phyloP scores from a whole-genome alignment of 2,888 invertebrate genomes.

The Linyphia triangularis region DNA sequence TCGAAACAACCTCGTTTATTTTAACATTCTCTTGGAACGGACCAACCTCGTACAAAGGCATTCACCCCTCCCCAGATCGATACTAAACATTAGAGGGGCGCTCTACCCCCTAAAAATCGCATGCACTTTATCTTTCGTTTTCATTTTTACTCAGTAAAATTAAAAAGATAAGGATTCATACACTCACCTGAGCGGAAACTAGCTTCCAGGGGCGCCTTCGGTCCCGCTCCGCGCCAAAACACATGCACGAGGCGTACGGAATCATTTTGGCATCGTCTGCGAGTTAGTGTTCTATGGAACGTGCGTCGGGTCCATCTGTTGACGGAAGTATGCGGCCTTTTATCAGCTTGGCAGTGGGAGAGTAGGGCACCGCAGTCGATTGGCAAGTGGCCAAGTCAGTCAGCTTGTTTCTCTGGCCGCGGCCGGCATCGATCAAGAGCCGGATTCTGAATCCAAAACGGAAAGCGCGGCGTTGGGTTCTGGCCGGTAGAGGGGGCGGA shows the following conservation, averaged over 20 bases:
- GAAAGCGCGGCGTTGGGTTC: neutral
- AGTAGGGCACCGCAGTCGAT: slow-evolving; percentile 57
- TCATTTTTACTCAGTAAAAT: neutral
- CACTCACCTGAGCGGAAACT: slow-evolving; percentile 63
- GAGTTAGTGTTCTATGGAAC: neutral
- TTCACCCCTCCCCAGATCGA: slow-evolving; percentile 37
- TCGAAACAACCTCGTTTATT: neutral
- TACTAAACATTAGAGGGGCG: neutral
- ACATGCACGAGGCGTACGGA: slow-evolving; percentile 76
- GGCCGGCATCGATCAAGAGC: slow-evolving; percentile 19
- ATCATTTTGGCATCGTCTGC: slow-evolving; percentile 69
- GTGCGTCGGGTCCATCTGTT: slow-evolving; percentile 45
- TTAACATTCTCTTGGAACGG: slow-evolving; percentile 4
- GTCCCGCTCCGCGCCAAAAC: slow-evolving; percentile 61
- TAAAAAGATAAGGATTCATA: neutral
- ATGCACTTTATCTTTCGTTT: neutral
- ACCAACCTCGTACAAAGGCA: slow-evolving; percentile 24
- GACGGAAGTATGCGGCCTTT: slow-evolving; percentile 37
- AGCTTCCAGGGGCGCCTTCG: slow-evolving; percentile 43
- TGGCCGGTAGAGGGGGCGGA: slow-evolving; percentile 13
- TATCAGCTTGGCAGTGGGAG: slow-evolving; percentile 9
- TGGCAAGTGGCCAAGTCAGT: slow-evolving; percentile 67
- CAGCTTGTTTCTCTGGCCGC: too few species aligned
- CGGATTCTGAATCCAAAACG: neutral
- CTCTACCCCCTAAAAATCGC: neutral